These are phyloP conservation scores for Teleiodes luculella DNA, from an alignment of 2,888 invertebrate species.

Conservation along the genomic window DNA sequence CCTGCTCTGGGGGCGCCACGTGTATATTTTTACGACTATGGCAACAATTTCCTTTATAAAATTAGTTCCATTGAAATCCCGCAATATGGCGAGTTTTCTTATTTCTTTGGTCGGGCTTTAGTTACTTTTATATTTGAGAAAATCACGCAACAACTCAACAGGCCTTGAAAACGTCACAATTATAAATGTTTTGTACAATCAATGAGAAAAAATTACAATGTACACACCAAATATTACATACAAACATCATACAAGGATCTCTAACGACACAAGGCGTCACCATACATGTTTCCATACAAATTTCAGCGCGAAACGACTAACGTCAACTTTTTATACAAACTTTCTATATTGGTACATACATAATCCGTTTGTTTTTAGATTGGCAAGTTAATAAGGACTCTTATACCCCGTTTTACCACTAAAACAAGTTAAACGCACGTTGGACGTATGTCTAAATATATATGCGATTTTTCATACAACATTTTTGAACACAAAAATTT, in stretches of 20 bases:
- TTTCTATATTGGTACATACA: background rate
- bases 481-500: too few relatives aligned
- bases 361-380: background rate
- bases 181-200: background rate
- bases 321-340: background rate
- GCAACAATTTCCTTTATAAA: too few relatives aligned
- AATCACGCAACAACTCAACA: background rate
- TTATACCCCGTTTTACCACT: too few relatives aligned
- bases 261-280: conserved; percentile 5
- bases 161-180: background rate
- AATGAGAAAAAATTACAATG: conserved; percentile 2
- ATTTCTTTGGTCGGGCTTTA: too few relatives aligned
- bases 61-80: too few relatives aligned
- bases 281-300: conserved; percentile 7
- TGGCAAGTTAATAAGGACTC: background rate
- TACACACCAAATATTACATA: conserved; percentile 13
- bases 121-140: background rate
- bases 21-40: too few relatives aligned
- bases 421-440: too few relatives aligned
- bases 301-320: background rate
- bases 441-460: too few relatives aligned
- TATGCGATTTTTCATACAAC: too few relatives aligned
- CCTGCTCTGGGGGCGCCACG: too few relatives aligned
- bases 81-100: too few relatives aligned
- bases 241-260: conserved; percentile 7